These are phyloP conservation scores for Sclerurus mexicanus DNA, from an alignment of 2,113 vertebrate genomes.

Conservation along the genomic window DNA sequence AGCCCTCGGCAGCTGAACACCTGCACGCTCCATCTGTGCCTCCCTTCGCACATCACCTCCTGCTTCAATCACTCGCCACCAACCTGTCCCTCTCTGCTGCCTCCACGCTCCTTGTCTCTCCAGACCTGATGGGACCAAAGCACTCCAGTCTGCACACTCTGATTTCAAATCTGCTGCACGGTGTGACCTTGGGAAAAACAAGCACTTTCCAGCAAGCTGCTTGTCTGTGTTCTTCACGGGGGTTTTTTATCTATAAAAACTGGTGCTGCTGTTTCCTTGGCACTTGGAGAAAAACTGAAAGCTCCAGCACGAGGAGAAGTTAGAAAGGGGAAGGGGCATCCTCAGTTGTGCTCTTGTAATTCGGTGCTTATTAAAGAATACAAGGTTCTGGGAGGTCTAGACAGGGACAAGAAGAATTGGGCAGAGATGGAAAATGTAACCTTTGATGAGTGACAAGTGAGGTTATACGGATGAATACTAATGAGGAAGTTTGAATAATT, in stretches of 20 bases:
- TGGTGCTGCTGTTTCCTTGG: neutral
- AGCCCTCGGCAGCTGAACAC: neutral
- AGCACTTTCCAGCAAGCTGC: neutral
- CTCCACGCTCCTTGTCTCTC: neutral
- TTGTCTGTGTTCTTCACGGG: neutral
- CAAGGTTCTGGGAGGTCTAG: neutral
- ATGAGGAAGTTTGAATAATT: slow-evolving; percentile 52
- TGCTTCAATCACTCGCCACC: neutral
- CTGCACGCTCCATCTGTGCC: slow-evolving; percentile 25
- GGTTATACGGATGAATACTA: neutral
- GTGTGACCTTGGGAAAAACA: neutral
- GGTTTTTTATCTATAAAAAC: neutral
- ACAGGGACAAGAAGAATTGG: neutral
- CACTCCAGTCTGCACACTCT: neutral
- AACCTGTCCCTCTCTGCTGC: neutral
- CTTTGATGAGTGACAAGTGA: slow-evolving; percentile 39
- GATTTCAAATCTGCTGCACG: neutral
- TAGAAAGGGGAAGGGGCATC: neutral
- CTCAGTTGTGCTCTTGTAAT: neutral
- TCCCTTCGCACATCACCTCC: neutral
- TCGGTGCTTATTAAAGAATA: neutral
- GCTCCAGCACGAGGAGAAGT: neutral
- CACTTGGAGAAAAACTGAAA: neutral
- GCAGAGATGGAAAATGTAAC: slow-evolving; percentile 23
- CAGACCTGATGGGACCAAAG: neutral